Evolutionary conservation across 2,888 invertebrate species (phyloP), one percentile per base, ranked within the genome.

Genomic region (Andricus curvator): DNA sequence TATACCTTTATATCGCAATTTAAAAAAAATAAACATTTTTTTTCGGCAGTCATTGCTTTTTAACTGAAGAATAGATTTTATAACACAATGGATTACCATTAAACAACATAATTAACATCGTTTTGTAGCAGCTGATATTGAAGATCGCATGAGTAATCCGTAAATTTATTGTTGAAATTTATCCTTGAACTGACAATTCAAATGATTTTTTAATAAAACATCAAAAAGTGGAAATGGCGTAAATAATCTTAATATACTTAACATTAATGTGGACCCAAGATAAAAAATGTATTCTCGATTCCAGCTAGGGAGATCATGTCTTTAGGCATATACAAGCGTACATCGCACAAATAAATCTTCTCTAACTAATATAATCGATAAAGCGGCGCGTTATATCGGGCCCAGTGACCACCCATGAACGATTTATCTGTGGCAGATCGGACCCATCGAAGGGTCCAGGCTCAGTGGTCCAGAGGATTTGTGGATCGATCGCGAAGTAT

Each of bases 401-500:
- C 29, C n/a, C 82, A 80, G 80, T 81, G 84, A 78, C 84, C 83
- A 80, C 83, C 84, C 81, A 83, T 84, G 81, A 80, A 79, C 80
- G 77, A 83, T 83, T 84, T 83, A 83, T 80, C 80, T 82, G 80
- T 79, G 51, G 78, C 80, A 81, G 81, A 80, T 81, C 79, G 48
- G 67, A 64, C 77, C 80, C 20, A 22, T 51, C 78, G 62, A 60
- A 74, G 56, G 33, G 74, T 60, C 56, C 56, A 56, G 74, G n/a
- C 41, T 2, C 9, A 68, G 68, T 60, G 60, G 60, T 67, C 33
- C 17, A 70, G 70, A 76, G 79, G 78, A 81, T 76, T 78, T 44
- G 80, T 68, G 64, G 66, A 84, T 85, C 81, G 81, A 81, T 85
- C 85, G 86, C 87, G 82, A 85, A 83, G 82, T 85, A 88, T 89